Conservation (phyloP, 2,113 vertebrate species). For the Thunnus thynnus region DNA sequence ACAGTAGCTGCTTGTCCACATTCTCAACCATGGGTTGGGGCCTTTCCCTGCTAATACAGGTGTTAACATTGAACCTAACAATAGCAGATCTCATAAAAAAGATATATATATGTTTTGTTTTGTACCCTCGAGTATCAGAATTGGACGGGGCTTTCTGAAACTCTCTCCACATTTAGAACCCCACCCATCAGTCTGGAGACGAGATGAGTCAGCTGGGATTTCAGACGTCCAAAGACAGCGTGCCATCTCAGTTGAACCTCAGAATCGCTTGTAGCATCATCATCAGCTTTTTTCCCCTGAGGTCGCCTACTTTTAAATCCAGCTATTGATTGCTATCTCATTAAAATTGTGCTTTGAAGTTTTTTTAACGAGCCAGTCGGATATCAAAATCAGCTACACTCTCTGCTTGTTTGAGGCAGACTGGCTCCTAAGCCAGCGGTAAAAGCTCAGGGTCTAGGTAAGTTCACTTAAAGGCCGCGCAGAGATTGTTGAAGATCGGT, state of each 20-base stretch:
- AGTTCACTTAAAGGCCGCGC: neutral
- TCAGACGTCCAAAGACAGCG: slow-evolving; percentile 6
- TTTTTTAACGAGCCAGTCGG: neutral
- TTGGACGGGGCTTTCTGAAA: neutral
- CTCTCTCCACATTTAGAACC: neutral
- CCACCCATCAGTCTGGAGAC: slow-evolving; percentile 10
- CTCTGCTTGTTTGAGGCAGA: neutral
- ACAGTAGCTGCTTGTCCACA: slow-evolving; percentile 8
- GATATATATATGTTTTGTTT: neutral
- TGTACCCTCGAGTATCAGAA: neutral
- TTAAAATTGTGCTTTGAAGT: slow-evolving; percentile 35
- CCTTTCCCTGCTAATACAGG: slow-evolving; percentile 11
- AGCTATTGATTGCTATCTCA: slow-evolving; percentile 51
- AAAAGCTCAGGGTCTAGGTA: neutral
- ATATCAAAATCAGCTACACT: slow-evolving; percentile 8
- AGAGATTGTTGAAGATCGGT: neutral
- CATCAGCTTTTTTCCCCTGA: neutral
- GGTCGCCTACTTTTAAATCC: slow-evolving; percentile 20
- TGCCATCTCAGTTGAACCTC: slow-evolving; percentile 34
- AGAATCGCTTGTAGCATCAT: slow-evolving; percentile 45
- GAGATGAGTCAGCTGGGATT: slow-evolving; percentile 47
- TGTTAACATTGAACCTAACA: slow-evolving; percentile 6
- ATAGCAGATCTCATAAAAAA: neutral
- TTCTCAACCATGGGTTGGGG: neutral
- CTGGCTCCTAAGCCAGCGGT: neutral